Percentiles rank a stretch among this genome's conserved stretches.
Conservation (phyloP, 2,113 vertebrate genomes). For the Mesembrinibis cayennensis region DNA sequence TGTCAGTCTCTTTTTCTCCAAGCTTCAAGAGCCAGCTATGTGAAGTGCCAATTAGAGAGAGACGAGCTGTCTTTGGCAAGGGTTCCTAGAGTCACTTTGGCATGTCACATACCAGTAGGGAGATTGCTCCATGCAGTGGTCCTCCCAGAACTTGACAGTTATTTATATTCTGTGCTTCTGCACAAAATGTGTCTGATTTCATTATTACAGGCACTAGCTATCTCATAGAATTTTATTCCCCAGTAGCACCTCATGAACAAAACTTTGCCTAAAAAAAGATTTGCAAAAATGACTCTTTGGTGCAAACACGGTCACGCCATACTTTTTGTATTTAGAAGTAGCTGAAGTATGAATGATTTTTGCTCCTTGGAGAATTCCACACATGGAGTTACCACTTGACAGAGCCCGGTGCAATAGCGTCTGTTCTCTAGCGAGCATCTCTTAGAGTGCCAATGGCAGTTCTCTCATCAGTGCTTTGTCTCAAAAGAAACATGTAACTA, state of each 20-base stretch:
- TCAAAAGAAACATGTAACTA: not conserved
- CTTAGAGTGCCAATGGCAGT: not conserved
- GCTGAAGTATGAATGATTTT: not conserved
- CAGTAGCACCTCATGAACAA: not conserved
- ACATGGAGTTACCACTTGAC: not conserved
- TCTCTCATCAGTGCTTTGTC: not conserved
- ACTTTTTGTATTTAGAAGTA: not conserved
- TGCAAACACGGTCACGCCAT: not conserved
- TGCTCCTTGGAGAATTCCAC: not conserved
- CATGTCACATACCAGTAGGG: not conserved
- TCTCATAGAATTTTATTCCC: not conserved
- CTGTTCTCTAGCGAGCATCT: not conserved
- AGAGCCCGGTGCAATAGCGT: not conserved
- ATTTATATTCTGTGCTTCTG: not conserved
- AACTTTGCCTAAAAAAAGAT: not conserved
- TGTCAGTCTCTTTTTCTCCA: not conserved
- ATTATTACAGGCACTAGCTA: not conserved
- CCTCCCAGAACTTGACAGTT: not conserved
- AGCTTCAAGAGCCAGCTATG: not conserved
- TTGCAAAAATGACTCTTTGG: not conserved
- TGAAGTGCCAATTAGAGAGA: not conserved
- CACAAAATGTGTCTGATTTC: not conserved
- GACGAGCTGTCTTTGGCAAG: not conserved
- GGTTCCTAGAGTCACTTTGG: not conserved
- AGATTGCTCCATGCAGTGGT: not conserved